A percentile compares a stretch with the other conserved stretches of the same genome.
phyloP scores from a whole-genome alignment of 2,113 vertebrate species.

The Cheirogaleus medius region DNA sequence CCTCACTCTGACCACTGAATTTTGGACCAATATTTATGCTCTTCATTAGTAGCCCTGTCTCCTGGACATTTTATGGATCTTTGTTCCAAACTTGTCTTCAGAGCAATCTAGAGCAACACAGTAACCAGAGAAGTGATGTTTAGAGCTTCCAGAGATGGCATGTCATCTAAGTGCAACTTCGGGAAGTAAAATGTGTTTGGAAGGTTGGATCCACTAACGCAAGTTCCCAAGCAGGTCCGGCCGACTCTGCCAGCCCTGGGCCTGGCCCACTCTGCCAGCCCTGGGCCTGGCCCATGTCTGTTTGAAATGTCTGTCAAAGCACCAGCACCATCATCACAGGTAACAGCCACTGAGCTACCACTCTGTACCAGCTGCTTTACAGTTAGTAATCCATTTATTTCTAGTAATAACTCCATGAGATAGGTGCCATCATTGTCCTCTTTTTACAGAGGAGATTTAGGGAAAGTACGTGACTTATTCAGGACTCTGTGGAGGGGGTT shows the following conservation, averaged over 20 bases:
- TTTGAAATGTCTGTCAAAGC: not conserved
- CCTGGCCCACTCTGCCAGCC: not conserved
- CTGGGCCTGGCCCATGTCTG: not conserved
- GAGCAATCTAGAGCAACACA: not conserved
- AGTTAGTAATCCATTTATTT: not conserved
- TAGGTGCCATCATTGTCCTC: not conserved
- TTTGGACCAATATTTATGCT: not conserved
- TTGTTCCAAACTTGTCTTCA: not conserved
- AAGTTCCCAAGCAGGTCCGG: not conserved
- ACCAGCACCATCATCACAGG: not conserved
- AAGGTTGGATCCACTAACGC: not conserved
- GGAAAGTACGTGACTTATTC: not conserved
- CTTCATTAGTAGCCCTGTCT: not conserved
- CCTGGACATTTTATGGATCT: not conserved
- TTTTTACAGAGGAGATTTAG: not conserved
- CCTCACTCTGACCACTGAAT: not conserved
- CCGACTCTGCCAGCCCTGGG: not conserved
- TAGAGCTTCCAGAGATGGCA: not conserved
- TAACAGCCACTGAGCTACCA: not conserved
- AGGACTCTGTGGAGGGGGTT: not conserved
- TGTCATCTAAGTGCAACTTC: not conserved
- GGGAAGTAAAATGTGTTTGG: not conserved
- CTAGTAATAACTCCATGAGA: not conserved
- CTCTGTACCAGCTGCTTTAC: not conserved
- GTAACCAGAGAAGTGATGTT: not conserved